Conservation (phyloP, 2,888 invertebrate species). For the Cartodere bifasciata region DNA sequence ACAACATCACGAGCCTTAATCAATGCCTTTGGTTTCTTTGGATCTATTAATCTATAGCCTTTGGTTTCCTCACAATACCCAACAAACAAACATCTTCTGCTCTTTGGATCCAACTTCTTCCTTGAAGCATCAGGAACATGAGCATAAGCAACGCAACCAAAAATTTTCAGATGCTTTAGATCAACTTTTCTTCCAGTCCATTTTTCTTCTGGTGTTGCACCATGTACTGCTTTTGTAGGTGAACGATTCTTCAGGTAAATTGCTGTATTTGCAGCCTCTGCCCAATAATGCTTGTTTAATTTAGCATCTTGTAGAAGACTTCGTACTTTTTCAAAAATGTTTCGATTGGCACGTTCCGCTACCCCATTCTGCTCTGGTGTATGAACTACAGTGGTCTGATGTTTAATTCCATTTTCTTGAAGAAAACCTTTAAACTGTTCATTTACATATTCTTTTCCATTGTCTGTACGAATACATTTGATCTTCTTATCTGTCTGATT, state of each 20-base stretch:
- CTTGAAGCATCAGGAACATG: conserved; percentile 1
- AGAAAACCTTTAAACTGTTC: conserved; percentile 13
- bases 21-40: too few relatives aligned
- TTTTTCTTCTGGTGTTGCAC: conserved; percentile 9
- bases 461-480: conserved; percentile 17
- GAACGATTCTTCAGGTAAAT: conserved; percentile 11
- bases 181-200: conserved; percentile 8
- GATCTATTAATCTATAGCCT: too few relatives aligned
- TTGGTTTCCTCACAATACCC: too few relatives aligned
- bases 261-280: conserved; percentile 14
- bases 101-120: conserved; percentile 1
- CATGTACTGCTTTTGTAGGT: conserved; percentile 3
- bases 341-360: conserved; percentile 18
- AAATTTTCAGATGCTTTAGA: conserved; percentile 10
- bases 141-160: conserved; percentile 8
- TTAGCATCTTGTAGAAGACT: conserved; percentile 15
- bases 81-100: conserved; percentile 1
- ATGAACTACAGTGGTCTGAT: conserved; percentile 22
- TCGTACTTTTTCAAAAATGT: conserved; percentile 14
- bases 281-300: conserved; percentile 3
- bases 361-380: conserved; percentile 26
- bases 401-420: conserved; percentile 19
- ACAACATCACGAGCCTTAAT: too few relatives aligned
- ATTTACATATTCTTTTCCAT: conserved; percentile 16
- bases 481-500: conserved; percentile 17